Conservation (phyloP, 2,888 invertebrate genomes). For the Ypsolopha sequella region DNA sequence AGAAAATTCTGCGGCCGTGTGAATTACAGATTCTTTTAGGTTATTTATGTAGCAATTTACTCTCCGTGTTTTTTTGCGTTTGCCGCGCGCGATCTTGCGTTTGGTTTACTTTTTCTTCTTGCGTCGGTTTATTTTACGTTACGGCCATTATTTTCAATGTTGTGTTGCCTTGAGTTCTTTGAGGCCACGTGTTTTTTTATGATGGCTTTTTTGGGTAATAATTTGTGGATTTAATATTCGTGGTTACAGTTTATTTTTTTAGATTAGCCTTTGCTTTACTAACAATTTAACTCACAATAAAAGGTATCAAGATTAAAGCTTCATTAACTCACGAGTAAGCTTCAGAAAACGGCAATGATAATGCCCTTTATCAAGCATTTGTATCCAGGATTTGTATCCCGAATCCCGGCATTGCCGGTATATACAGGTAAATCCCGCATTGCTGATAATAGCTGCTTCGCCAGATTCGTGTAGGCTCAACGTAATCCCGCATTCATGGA, state of each 20-base stretch:
- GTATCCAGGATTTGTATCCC: neutral
- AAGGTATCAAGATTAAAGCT: no score
- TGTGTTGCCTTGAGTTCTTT: neutral
- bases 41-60: constrained; percentile 53
- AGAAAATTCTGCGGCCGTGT: constrained; percentile 18
- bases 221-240: neutral
- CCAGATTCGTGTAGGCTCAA: neutral
- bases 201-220: no score
- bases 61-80: constrained; percentile 22
- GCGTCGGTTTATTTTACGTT: neutral
- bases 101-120: neutral
- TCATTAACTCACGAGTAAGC: neutral
- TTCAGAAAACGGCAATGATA: neutral
- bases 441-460: constrained; percentile 1
- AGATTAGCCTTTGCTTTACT: no score
- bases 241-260: neutral
- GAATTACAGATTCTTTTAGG: constrained; percentile 48
- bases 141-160: constrained; percentile 1
- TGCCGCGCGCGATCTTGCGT: neutral
- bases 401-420: neutral
- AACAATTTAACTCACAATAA: no score
- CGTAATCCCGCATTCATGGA: neutral
- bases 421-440: neutral
- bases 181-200: neutral
- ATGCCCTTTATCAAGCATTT: neutral